Conservation (phyloP, 2,113 vertebrate species). For the Brachionichthys hirsutus region DNA sequence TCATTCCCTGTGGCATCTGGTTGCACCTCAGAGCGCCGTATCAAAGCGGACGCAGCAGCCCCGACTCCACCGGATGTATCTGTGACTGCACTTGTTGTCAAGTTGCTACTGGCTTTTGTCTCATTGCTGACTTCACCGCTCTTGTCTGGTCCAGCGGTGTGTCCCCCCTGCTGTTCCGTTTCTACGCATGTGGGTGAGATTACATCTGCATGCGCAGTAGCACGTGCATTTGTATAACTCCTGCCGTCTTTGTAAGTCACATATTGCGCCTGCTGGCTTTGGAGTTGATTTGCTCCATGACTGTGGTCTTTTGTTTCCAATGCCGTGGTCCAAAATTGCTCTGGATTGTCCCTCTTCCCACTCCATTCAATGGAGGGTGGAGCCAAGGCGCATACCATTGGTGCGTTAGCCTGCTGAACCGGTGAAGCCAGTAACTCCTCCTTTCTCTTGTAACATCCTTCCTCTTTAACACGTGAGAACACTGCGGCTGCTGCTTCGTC, state of each 20-base stretch:
- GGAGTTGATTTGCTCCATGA: neutral
- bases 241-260: neutral
- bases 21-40: constrained; percentile 4
- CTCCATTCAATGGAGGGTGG: constrained; percentile 43
- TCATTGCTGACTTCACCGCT: neutral
- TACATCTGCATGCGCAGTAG: neutral
- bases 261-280: neutral
- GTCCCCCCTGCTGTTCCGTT: constrained; percentile 10
- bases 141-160: neutral
- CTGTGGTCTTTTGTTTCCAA: constrained; percentile 29
- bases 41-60: constrained; percentile 7
- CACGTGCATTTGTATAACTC: neutral
- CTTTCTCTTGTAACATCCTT: constrained; percentile 17
- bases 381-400: constrained; percentile 63
- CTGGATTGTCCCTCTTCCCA: constrained; percentile 33
- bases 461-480: constrained; percentile 6
- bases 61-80: constrained; percentile 2
- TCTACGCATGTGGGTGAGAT: neutral
- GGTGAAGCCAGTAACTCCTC: constrained; percentile 60
- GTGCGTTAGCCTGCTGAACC: constrained; percentile 62
- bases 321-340: constrained; percentile 25
- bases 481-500: neutral
- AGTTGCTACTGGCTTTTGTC: neutral
- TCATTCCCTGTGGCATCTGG: constrained; percentile 21
- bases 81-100: neutral